These are phyloP conservation scores for Erebia palarica DNA, from an alignment of 2,888 invertebrate species.

Conservation along the genomic window DNA sequence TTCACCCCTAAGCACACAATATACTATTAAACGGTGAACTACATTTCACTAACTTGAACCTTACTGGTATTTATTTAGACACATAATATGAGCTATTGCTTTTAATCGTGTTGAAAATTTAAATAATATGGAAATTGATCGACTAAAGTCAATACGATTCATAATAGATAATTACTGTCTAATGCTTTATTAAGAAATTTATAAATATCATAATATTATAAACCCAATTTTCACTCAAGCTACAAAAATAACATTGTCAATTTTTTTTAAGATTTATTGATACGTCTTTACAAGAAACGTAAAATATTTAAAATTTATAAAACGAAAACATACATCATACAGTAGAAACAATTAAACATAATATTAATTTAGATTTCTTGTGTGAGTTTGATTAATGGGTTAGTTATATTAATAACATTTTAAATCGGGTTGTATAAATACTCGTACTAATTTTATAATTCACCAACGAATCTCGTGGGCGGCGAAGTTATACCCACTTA, in stretches of 20 bases:
- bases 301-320: not conserved
- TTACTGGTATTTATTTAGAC: not conserved
- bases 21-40: not conserved
- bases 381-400: slow-evolving; percentile 11
- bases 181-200: not conserved
- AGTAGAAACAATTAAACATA: not conserved
- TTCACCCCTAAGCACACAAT: no score
- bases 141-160: no score
- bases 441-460: not conserved
- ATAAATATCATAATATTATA: not conserved
- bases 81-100: no score
- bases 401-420: slow-evolving; percentile 12
- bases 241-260: no score
- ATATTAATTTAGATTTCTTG: not conserved
- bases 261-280: not conserved
- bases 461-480: slow-evolving; percentile 3
- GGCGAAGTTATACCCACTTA: slow-evolving; percentile 1
- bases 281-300: not conserved
- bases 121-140: no score
- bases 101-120: no score
- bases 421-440: not conserved
- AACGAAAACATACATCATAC: not conserved
- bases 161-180: no score
- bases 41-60: not conserved
- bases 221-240: no score